Base-by-base conservation (phyloP, 2,888 invertebrate genomes). In the Petrolisthes manimaculis region DNA sequence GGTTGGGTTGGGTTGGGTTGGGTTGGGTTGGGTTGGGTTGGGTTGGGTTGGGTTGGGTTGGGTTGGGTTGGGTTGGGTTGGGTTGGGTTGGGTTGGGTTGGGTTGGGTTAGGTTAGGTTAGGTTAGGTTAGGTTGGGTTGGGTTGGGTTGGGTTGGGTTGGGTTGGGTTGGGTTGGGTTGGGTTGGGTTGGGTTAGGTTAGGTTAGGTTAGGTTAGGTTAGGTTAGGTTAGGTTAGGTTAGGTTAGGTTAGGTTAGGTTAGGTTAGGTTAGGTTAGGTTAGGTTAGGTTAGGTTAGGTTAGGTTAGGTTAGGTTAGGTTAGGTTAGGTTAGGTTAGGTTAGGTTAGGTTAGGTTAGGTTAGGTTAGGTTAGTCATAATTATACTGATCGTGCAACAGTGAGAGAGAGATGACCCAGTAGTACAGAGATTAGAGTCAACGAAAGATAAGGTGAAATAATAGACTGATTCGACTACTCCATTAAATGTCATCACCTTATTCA, bases 271-370 rank as follows among this genome's bases (percentile, higher is more conserved):
- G 61, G 61, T 61, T 61, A 61, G 61, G 61, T 61, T 61, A 61
- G 61, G 61, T 61, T 61, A 14, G 61, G 61, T 61, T 61, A 14
- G 61, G 61, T 61, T 61, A 61, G 61, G 61, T 14, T 61, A 61
- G 61, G 61, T 61, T 61, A 61, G 61, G 61, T 61, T 61, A 61
- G 61, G 61, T 61, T 61, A 61, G 61, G 61, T 61, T 61, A 61
- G 61, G 61, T 61, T 61, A 14, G 61, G 61, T 61, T 61, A 61
- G 61, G 61, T 61, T 61, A 61, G 61, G 61, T 14, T 61, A 61
- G 61, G 61, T 61, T 14, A 61, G 61, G 61, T 61, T 61, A 61
- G 61, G 61, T 14, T 61, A 61, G 61, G 61, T 61, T 61, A 61
- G 61, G 61, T 61, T 61, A 14, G 61, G 61, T 61, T 61, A 61